Conservation (phyloP, 2,113 vertebrate species). For the Macquaria ambigua region DNA sequence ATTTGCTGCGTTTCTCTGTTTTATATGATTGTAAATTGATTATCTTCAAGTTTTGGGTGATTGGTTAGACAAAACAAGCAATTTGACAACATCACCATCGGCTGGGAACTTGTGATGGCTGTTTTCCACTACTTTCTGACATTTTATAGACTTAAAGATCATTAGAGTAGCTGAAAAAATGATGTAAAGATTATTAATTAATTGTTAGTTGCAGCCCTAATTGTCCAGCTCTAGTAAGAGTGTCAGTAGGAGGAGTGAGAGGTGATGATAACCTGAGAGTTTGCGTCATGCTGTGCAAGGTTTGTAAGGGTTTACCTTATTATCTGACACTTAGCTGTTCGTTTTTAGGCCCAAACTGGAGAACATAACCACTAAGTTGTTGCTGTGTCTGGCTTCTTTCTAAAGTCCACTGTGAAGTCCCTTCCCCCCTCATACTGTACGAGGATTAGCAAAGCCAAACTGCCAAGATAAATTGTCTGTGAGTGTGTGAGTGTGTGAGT, state of each 20-base stretch:
- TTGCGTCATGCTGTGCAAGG: neutral
- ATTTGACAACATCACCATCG: neutral
- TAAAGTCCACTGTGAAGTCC: slow-evolving; percentile 18
- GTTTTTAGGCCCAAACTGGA: slow-evolving; percentile 13
- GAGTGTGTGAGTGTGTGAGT: too few species aligned
- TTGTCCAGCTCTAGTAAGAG: neutral
- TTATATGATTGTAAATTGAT: neutral
- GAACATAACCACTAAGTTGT: slow-evolving; percentile 1
- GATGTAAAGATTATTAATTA: neutral
- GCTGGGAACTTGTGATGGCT: neutral
- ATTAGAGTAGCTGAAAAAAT: neutral
- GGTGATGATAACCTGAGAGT: neutral
- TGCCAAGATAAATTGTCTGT: slow-evolving; percentile 19
- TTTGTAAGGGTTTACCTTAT: neutral
- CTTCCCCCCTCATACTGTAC: slow-evolving; percentile 25
- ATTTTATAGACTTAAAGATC: neutral
- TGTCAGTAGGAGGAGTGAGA: neutral
- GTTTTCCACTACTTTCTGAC: neutral
- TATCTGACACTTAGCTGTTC: neutral
- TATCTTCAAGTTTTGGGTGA: neutral
- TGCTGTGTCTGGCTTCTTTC: slow-evolving; percentile 16
- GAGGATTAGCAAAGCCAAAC: slow-evolving; percentile 49
- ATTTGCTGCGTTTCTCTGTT: neutral
- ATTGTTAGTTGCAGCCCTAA: neutral
- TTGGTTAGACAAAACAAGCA: neutral